Conservation (phyloP, 1,140 invertebrate genomes). For the Drosophila carrolli region DNA sequence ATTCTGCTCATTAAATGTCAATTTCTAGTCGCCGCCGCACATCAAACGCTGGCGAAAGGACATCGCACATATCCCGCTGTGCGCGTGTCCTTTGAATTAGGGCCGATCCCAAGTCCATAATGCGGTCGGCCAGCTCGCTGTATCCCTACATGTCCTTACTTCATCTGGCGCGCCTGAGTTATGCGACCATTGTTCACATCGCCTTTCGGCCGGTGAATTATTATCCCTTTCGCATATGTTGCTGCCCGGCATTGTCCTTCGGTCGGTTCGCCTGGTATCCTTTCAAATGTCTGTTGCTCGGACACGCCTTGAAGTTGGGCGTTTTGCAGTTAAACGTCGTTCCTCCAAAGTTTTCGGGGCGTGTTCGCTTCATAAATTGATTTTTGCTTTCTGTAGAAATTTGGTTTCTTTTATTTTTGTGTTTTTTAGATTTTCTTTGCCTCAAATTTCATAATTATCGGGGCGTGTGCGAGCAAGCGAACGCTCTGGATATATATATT, state of each 20-base stretch:
- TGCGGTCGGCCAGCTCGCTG: conserved; percentile 25
- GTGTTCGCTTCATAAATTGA: conserved; percentile 57
- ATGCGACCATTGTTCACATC: conserved; percentile 34
- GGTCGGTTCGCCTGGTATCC: conserved; percentile 19
- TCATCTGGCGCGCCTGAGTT: conserved; percentile 52
- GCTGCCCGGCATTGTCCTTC: conserved; percentile 45
- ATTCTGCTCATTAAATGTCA: conserved; percentile 54
- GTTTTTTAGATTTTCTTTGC: conserved; percentile 42
- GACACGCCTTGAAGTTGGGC: conserved; percentile 46
- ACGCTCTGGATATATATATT: conserved; percentile 4
- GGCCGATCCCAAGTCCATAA: conserved; percentile 26
- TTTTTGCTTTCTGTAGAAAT: conserved; percentile 56
- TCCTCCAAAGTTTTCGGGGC: conserved; percentile 54
- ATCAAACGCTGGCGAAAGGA: conserved; percentile 41
- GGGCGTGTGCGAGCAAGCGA: conserved; percentile 29
- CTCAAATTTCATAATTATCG: conserved; percentile 57
- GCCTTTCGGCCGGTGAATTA: conserved; percentile 50
- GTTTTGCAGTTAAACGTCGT: conserved; percentile 57
- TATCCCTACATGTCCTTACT: conserved; percentile 27
- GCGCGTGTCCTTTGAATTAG: conserved; percentile 56
- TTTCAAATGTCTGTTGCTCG: conserved; percentile 50
- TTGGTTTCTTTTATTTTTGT: conserved; percentile 37
- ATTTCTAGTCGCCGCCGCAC: conserved; percentile 40
- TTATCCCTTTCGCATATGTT: conserved; percentile 64
- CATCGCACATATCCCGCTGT: conserved; percentile 45